A percentile compares a stretch with the other conserved stretches of the same genome.
Conservation (phyloP, 23 tunicate genomes). For the Ciona savignyi region DNA sequence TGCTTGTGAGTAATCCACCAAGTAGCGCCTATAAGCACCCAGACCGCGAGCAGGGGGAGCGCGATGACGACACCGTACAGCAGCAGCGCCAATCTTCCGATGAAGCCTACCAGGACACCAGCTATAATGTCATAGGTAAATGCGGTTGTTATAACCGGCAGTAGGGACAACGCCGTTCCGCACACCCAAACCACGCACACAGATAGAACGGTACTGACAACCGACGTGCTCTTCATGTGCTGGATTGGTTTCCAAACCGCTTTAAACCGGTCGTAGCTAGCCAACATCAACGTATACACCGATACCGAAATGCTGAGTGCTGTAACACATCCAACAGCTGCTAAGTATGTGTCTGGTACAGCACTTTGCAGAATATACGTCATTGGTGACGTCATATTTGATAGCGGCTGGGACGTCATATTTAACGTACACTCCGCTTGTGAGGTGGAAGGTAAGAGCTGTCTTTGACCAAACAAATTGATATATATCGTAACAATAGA, state of each 20-base stretch:
- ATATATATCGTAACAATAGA: slow-evolving; percentile 4
- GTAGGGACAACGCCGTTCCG: slow-evolving; percentile 4
- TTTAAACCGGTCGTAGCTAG: slow-evolving; percentile 48
- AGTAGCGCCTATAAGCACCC: slow-evolving; percentile 6
- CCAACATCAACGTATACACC: too few relatives aligned
- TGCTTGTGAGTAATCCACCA: not conserved
- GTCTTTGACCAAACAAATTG: slow-evolving; percentile 13
- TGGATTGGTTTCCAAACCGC: slow-evolving; percentile 24
- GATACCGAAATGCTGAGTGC: too few relatives aligned
- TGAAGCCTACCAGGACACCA: slow-evolving; percentile 13
- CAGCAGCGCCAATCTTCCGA: not conserved
- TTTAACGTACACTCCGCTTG: not conserved
- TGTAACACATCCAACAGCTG: not conserved
- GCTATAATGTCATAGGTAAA: too few relatives aligned
- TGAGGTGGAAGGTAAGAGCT: too few relatives aligned
- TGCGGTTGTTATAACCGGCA: slow-evolving; percentile 10
- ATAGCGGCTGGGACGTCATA: not conserved
- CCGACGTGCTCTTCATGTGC: slow-evolving; percentile 18
- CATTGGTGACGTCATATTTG: too few relatives aligned
- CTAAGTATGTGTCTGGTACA: too few relatives aligned
- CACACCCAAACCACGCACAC: slow-evolving; percentile 13
- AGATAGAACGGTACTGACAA: not conserved
- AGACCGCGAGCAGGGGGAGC: slow-evolving; percentile 15
- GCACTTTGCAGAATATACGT: too few relatives aligned
- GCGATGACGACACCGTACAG: slow-evolving; percentile 1